Conservation (phyloP, 2,113 vertebrate species). For the Melanostigma gelatinosum region DNA sequence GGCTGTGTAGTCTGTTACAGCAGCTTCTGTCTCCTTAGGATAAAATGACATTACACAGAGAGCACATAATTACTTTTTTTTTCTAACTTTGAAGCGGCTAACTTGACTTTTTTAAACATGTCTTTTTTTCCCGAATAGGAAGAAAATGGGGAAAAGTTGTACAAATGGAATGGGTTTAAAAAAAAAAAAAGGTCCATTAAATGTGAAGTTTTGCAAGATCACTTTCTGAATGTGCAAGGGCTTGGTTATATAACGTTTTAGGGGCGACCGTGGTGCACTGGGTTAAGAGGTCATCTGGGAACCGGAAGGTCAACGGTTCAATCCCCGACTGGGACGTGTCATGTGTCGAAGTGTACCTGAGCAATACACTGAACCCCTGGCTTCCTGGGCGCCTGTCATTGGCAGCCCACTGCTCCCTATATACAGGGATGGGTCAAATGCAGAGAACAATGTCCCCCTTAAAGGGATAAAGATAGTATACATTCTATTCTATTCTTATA, state of each 20-base stretch:
- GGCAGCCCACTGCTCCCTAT: too few relatives aligned
- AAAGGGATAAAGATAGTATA: too few relatives aligned
- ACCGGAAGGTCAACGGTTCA: too few relatives aligned
- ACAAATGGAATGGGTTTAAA: not conserved
- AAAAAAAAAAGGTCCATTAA: not conserved
- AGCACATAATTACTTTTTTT: not conserved
- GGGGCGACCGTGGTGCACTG: too few relatives aligned
- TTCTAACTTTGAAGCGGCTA: not conserved
- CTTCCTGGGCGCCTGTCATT: too few relatives aligned
- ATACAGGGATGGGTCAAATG: too few relatives aligned
- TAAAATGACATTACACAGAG: not conserved
- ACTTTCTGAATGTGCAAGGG: not conserved
- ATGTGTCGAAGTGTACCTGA: too few relatives aligned
- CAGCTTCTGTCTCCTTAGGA: not conserved
- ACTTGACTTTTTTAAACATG: slow-evolving; percentile 3
- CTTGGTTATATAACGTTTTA: not conserved
- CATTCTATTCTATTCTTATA: too few relatives aligned
- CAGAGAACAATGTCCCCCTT: too few relatives aligned
- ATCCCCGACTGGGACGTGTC: too few relatives aligned
- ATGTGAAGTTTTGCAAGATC: not conserved
- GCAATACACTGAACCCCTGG: too few relatives aligned
- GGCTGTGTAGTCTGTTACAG: not conserved
- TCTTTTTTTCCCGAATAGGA: not conserved
- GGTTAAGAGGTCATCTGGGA: too few relatives aligned
- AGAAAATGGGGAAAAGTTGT: not conserved